Percentiles rank a stretch among this genome's conserved stretches.
Evolutionary conservation across 2,113 vertebrate species (phyloP).

Genomic region (Anoura caudifer): DNA sequence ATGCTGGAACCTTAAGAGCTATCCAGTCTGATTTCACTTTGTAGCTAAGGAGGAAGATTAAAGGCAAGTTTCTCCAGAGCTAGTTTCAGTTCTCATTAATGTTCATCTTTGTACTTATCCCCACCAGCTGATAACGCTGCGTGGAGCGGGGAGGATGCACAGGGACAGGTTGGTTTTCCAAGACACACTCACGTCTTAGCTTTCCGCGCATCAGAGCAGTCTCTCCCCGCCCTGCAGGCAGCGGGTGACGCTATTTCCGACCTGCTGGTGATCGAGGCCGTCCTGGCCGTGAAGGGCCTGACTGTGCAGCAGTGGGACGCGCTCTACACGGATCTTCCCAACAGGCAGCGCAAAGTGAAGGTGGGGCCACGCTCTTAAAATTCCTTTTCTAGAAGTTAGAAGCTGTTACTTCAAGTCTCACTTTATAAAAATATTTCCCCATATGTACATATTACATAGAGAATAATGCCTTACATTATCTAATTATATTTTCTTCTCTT

Average conservation of each 20-base stretch:
- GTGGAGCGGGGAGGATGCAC: not conserved
- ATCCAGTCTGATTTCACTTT: not conserved
- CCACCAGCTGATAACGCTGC: not conserved
- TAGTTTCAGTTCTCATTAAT: not conserved
- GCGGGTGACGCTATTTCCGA: slow-evolving; percentile 95
- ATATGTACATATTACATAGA: not conserved
- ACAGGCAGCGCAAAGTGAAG: slow-evolving; percentile 95
- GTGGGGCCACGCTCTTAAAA: slow-evolving; percentile 70
- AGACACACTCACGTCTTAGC: not conserved
- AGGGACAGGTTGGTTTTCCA: not conserved
- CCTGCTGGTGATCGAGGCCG: slow-evolving; percentile 94
- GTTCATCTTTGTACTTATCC: not conserved
- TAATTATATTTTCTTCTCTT: not conserved
- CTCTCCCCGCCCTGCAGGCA: slow-evolving; percentile 79
- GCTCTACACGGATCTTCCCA: slow-evolving; percentile 92
- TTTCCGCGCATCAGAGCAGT: not conserved
- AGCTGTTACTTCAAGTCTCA: not conserved
- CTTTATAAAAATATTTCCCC: not conserved
- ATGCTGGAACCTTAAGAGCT: not conserved
- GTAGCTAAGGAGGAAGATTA: not conserved
- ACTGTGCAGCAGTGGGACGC: slow-evolving; percentile 92
- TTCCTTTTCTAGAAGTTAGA: not conserved
- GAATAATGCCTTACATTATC: not conserved
- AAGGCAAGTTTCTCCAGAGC: not conserved
- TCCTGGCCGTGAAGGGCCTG: slow-evolving; percentile 89